Percentiles rank a stretch among this genome's conserved stretches.
Conservation (phyloP, 64 coral and sea anemone species). For the Porites australiensis region DNA sequence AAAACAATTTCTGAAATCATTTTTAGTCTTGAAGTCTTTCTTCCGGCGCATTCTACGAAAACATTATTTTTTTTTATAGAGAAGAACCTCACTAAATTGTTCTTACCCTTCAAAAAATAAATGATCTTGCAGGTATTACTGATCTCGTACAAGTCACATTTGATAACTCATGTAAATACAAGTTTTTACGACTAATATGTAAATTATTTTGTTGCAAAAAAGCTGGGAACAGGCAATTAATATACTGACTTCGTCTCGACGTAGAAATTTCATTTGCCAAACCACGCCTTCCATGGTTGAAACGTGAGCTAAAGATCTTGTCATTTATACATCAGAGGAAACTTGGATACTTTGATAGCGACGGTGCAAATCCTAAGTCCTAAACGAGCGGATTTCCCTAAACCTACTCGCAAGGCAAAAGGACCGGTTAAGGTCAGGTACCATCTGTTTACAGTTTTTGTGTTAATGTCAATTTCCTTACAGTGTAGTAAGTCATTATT, state of each 20-base stretch:
- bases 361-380: background rate
- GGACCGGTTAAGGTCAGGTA: background rate
- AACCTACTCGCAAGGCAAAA: background rate
- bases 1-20: too few species aligned
- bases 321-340: constrained; percentile 12
- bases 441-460: background rate
- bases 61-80: too few species aligned
- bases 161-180: constrained; percentile 5
- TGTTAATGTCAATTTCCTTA: background rate
- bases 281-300: constrained; percentile 6
- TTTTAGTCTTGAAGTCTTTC: too few species aligned
- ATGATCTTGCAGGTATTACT: background rate
- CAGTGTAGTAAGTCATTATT: background rate
- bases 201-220: constrained; percentile 2
- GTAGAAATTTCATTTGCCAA: constrained; percentile 1
- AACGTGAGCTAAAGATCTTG: background rate
- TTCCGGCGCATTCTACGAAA: too few species aligned
- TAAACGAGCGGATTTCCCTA: too few species aligned
- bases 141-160: background rate
- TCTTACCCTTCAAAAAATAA: background rate
- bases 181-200: background rate
- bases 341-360: background rate
- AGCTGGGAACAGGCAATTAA: background rate
- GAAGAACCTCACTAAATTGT: too few species aligned
- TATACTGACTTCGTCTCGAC: constrained; percentile 11